These are phyloP conservation scores for Homalodisca vitripennis DNA, from an alignment of 1,140 invertebrate species.

Conservation along the genomic window DNA sequence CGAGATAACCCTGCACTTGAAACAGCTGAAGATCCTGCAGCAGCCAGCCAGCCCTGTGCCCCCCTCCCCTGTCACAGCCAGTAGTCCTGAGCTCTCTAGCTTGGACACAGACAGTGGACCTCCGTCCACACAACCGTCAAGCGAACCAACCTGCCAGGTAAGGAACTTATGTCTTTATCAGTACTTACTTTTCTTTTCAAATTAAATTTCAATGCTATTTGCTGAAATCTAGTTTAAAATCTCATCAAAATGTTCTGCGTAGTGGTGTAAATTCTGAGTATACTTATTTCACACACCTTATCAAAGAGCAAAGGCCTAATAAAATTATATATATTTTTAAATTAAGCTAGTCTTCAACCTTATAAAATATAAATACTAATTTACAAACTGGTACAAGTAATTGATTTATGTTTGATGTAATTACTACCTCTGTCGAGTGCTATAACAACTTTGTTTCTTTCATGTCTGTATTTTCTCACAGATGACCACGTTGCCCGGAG, in stretches of 20 bases:
- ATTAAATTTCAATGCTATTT: no score
- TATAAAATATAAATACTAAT: background rate
- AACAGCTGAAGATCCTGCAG: constrained; percentile 24
- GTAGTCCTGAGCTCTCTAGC: background rate
- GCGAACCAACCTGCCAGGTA: background rate
- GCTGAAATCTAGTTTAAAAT: no score
- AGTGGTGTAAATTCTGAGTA: no score
- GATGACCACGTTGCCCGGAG: background rate
- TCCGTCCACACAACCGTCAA: constrained; percentile 40
- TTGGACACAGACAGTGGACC: constrained; percentile 26
- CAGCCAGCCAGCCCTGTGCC: constrained; percentile 1
- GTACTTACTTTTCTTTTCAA: no score
- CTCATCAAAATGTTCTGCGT: no score
- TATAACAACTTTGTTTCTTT: no score
- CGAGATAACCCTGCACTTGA: constrained; percentile 25
- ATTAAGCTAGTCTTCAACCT: no score
- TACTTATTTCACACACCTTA: no score
- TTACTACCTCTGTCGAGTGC: background rate
- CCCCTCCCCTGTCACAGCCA: background rate
- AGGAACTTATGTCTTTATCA: no score
- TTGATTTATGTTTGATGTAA: background rate
- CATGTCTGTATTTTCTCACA: constrained; percentile 23
- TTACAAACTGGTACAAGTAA: background rate
- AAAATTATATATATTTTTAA: no score
- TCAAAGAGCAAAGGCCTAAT: no score